Evolutionary conservation across 2,113 vertebrate genomes (phyloP).

Genomic region (Uria aalge): DNA sequence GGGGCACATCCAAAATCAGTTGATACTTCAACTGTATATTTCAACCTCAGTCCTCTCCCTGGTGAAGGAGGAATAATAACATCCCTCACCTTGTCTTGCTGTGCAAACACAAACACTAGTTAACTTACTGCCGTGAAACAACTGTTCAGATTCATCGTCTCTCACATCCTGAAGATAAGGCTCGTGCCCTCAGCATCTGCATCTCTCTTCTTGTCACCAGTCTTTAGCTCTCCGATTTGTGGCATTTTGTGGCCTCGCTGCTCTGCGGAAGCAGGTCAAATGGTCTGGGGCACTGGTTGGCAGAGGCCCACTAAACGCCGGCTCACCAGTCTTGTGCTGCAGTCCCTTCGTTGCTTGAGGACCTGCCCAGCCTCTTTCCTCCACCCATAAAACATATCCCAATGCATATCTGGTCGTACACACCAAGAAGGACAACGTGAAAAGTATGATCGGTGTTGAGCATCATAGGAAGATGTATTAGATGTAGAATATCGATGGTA

Average conservation of each 20-base stretch:
- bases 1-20: neutral
- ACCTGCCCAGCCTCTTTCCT: neutral
- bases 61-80: neutral
- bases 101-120: neutral
- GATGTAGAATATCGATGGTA: neutral
- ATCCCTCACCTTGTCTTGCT: neutral
- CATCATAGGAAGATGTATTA: neutral
- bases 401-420: accelerated
- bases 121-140: neutral
- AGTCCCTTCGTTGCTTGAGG: neutral
- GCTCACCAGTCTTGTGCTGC: neutral
- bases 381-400: neutral
- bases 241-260: neutral
- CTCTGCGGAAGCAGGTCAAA: neutral
- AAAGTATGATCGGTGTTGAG: neutral
- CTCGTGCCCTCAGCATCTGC: neutral
- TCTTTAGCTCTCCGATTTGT: neutral
- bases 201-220: neutral
- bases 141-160: neutral
- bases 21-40: neutral
- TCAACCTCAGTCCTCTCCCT: neutral
- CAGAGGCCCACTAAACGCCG: neutral
- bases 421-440: neutral
- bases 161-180: neutral
- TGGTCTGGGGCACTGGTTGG: neutral